Percentiles rank a stretch among this genome's conserved stretches.
phyloP scores from a whole-genome alignment of 2,113 vertebrate species.

The Procavia capensis region DNA sequence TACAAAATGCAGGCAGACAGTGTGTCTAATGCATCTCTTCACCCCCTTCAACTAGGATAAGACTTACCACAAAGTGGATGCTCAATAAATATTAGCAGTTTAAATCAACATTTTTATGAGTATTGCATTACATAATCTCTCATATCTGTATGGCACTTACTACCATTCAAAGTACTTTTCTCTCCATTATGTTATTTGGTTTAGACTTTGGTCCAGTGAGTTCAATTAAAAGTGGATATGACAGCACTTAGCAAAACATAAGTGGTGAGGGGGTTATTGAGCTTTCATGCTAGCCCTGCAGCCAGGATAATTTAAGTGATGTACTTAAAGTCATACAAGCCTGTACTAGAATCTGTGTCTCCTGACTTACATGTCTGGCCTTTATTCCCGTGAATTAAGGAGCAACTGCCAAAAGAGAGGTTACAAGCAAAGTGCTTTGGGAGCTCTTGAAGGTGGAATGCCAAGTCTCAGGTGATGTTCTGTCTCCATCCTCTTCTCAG shows the following conservation, averaged over 20 bases:
- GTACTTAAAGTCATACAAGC: neutral
- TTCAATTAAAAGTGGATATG: neutral
- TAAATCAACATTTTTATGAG: neutral
- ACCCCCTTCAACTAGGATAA: neutral
- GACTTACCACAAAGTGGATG: neutral
- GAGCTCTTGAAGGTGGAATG: neutral
- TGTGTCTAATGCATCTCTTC: neutral
- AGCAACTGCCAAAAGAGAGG: neutral
- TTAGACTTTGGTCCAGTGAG: neutral
- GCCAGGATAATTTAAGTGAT: neutral
- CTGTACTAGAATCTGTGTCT: neutral
- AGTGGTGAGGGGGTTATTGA: neutral
- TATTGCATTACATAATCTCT: neutral
- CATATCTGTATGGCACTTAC: neutral
- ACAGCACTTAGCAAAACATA: conserved; percentile 22
- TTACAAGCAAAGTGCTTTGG: neutral
- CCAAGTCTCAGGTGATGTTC: neutral
- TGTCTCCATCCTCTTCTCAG: neutral
- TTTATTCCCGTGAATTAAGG: neutral
- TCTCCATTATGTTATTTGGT: neutral
- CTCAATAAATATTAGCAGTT: neutral
- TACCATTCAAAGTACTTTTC: neutral
- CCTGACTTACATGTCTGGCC: neutral
- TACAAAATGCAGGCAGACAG: neutral
- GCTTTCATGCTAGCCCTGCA: neutral